These are phyloP conservation scores for Pegoplata infirma DNA, from an alignment of 2,888 invertebrate genomes.

Conservation along the genomic window DNA sequence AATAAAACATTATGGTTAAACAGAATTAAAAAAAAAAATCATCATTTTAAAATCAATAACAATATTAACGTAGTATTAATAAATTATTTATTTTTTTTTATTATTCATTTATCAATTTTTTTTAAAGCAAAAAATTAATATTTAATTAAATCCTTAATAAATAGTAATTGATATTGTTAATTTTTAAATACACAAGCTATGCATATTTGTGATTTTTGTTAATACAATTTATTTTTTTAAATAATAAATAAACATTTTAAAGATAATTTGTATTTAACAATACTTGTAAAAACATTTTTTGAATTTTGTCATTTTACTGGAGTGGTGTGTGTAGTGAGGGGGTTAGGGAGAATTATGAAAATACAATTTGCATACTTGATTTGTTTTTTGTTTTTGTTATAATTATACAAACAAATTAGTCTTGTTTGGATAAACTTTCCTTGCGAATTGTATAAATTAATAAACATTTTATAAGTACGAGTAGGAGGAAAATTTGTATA, in stretches of 20 bases:
- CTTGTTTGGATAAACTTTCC: slow-evolving; percentile 53
- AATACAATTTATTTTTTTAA: background rate
- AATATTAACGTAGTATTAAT: background rate
- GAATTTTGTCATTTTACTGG: too few species aligned
- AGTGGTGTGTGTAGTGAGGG: background rate
- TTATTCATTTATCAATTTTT: background rate
- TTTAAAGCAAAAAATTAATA: slow-evolving; percentile 27
- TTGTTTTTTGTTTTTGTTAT: too few species aligned
- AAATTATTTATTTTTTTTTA: background rate
- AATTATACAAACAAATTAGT: slow-evolving; percentile 56
- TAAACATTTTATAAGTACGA: slow-evolving; percentile 17
- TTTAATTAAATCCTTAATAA: slow-evolving; percentile 37
- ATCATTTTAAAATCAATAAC: background rate
- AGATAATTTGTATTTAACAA: background rate
- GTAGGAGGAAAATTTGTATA: background rate
- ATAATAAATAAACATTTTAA: background rate
- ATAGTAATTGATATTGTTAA: slow-evolving; percentile 40
- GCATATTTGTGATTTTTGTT: slow-evolving; percentile 29
- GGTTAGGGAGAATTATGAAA: background rate
- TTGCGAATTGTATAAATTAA: slow-evolving; percentile 51
- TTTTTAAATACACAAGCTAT: slow-evolving; percentile 2
- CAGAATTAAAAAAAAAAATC: background rate
- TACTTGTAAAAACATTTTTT: too few species aligned
- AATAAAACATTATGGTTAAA: too few species aligned
- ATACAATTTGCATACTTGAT: slow-evolving; percentile 56